Evolutionary conservation across 1,140 invertebrate genomes (phyloP).

Genomic region (Drosophila sulfurigaster): DNA sequence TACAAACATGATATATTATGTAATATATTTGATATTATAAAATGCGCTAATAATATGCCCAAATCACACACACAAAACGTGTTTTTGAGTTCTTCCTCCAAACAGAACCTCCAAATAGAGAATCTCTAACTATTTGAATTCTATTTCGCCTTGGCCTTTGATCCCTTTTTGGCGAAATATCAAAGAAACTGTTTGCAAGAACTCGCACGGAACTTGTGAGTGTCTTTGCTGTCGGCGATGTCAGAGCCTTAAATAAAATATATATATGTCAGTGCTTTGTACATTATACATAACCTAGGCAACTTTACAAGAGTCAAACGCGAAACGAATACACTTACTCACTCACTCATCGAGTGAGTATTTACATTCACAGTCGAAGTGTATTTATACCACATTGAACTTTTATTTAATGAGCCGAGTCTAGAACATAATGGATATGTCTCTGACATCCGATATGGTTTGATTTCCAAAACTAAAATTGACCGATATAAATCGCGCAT

Average conservation of each 20-base stretch:
- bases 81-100: neutral
- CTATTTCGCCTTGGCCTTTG: neutral
- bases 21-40: constrained; percentile 26
- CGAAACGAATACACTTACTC: neutral
- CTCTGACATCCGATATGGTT: neutral
- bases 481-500: neutral
- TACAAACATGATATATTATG: constrained; percentile 14
- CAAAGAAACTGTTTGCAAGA: neutral
- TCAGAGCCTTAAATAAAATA: constrained; percentile 19
- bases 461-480: neutral
- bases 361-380: neutral
- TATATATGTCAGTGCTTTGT: constrained; percentile 8
- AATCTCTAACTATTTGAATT: neutral
- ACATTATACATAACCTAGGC: constrained; percentile 9
- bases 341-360: neutral
- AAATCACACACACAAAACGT: neutral
- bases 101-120: neutral
- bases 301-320: constrained; percentile 14
- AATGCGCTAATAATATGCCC: constrained; percentile 21
- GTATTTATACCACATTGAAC: neutral
- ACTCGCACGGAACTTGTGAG: neutral
- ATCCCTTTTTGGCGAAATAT: neutral
- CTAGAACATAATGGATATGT: neutral
- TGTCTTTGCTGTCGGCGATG: neutral
- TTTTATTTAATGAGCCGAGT: neutral